Evolutionary conservation across 1,140 invertebrate species (phyloP), one percentile per base, ranked within the genome.

Genomic region (Armadillidium nasatum): DNA sequence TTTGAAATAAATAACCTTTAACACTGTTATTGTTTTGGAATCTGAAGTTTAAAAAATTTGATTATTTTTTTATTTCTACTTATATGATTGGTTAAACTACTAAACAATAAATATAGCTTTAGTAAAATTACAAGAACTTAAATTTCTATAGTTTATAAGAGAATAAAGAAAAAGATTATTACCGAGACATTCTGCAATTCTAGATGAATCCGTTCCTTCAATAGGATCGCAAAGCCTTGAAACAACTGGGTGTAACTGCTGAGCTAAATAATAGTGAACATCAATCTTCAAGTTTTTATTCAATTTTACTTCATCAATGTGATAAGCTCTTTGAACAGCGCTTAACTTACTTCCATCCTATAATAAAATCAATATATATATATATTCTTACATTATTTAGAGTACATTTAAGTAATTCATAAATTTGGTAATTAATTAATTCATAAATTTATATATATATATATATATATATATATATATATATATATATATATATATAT

Each of bases 191-290:
- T 95, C 90, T 4, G 97, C 97, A 69, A 99, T 89, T 75, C 92
- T 88, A 72, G 91, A 91, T 33, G 92, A 89, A 86, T 99, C 96
- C 73, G 94, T 93, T 2, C 94, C 95, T 81, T 97, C 94, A 45
- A 99, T 94, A 15, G 96, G 96, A 79, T 98, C 95, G 83, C 94
- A 96, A 79, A 99, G 90, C 76, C 97, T 88, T 15, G 93, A 91
- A 73, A 99, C 90, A 0, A 99, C 95, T 0, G 97, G 97, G 84
- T 97, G 94, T 44, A 99, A 89, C 86, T 97, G 94, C 83, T 93
- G 90, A 0, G 90, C 87, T 69, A 96, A 84, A 85, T 97, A 96
- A 85, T 96, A 96, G 85, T 0, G 89, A 3, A 88, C 87, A 84
- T 97, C 95, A 15, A 94, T 87, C 85, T 91, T 92, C 0, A 95